Base-by-base conservation (phyloP, 1,140 invertebrate genomes). In the Drosophila tristis region DNA sequence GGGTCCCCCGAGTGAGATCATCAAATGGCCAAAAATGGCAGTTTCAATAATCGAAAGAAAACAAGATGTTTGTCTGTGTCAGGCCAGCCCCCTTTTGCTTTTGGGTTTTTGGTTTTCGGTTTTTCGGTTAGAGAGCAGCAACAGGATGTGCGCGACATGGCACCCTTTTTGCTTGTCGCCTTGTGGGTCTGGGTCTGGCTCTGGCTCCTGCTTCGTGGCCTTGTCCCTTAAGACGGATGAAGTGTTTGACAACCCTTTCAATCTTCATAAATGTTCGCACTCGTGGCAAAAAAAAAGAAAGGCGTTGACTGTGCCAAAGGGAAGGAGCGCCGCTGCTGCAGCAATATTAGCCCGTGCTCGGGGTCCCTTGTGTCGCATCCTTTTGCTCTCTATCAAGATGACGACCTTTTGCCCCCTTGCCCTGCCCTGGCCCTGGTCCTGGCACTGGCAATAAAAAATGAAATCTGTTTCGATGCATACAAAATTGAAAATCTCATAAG, bases 171-270 rank as follows among this genome's bases (percentile, higher is more conserved):
- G 23, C 11, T 0, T 39, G 11, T 39, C 35, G 20, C 1, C 20
- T 71, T 73, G 54, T 55, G 42, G 54, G 42, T 74, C 51, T 54
- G 16, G 23, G 16, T 44, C 43, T 64, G 73, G 59, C 56, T 53
- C 60, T 29, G 23, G 23, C 23, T 25, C 23, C 2, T 3, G 23
- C 35, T 39, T 39, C 35, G 35, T 39, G 35, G 11, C 51, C 51
- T 16, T 57, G 51, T 47, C 50, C 78, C 70, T 89, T 60, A 89
- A 89, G 84, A 89, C 80, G 80, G 76, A 89, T 89, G 84, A 89
- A 89, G 84, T 89, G 84, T 90, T 90, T 90, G 84, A 87, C 87
- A 90, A 90, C 87, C 87, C 87, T 90, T 90, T 90, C 87, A 90
- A 90, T 90, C 87, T 90, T 90, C 87, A 90, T 90, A 90, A 90